These are phyloP conservation scores for Sesamia inferens DNA, from an alignment of 2,888 invertebrate species.

Conservation along the genomic window DNA sequence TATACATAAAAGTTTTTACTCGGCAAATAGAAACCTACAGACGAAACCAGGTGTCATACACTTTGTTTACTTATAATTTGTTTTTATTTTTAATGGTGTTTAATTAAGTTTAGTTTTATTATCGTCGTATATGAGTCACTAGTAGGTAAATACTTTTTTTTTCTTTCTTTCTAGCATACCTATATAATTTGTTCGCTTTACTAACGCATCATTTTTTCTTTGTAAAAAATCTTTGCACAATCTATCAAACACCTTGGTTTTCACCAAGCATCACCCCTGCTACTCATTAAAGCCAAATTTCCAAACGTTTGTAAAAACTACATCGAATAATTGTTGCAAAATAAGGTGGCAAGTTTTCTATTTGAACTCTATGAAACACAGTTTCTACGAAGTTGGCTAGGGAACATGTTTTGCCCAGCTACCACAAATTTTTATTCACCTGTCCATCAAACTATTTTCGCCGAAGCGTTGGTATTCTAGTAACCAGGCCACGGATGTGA, in stretches of 20 bases:
- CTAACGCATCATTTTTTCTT: background rate
- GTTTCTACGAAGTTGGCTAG: constrained; percentile 5
- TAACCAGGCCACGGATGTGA: constrained; percentile 44
- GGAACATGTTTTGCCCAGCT: background rate
- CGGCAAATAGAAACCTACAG: too few species aligned
- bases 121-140: too few species aligned
- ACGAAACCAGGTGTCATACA: too few species aligned
- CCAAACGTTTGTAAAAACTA: background rate
- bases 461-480: constrained; percentile 46
- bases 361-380: background rate
- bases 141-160: too few species aligned
- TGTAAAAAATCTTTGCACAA: background rate
- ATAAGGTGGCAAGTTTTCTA: background rate
- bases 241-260: background rate
- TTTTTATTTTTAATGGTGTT: too few species aligned
- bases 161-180: too few species aligned
- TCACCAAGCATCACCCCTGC: background rate
- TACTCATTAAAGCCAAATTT: background rate
- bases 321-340: background rate
- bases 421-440: constrained; percentile 31
- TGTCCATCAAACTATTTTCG: constrained; percentile 56
- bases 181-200: background rate
- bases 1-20: too few species aligned
- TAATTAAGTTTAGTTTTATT: too few species aligned
- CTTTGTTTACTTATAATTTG: too few species aligned